These are phyloP conservation scores for Sceliomorpha sp. DNA, from an alignment of 2,888 invertebrate genomes.

Conservation along the genomic window DNA sequence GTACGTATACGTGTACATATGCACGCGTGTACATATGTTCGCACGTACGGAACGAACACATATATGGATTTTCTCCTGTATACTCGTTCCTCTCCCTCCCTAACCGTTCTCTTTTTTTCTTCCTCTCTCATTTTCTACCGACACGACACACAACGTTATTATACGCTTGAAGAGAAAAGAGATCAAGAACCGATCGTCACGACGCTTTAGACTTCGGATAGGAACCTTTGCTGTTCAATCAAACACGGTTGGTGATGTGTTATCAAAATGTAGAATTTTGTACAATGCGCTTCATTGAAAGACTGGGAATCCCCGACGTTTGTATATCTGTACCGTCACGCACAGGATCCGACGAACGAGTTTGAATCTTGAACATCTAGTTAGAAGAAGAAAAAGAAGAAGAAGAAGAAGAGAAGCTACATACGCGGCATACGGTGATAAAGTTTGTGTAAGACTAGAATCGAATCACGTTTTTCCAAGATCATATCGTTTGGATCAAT, in stretches of 20 bases:
- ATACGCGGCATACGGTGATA: too few species aligned
- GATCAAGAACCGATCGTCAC: slow-evolving; percentile 31
- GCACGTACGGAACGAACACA: neutral
- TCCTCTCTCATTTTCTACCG: slow-evolving; percentile 26
- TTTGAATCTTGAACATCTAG: neutral
- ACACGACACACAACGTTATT: slow-evolving; percentile 34
- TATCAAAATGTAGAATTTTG: slow-evolving; percentile 44
- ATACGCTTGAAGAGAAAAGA: slow-evolving; percentile 25
- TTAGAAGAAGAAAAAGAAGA: slow-evolving; percentile 3
- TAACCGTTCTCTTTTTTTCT: slow-evolving; percentile 16
- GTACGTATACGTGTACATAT: slow-evolving; percentile 8
- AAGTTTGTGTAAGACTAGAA: too few species aligned
- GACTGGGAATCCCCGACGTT: slow-evolving; percentile 36
- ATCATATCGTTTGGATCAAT: too few species aligned
- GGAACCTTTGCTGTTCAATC: slow-evolving; percentile 37
- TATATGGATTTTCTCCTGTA: slow-evolving; percentile 24
- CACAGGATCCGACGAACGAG: too few species aligned
- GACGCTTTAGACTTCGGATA: slow-evolving; percentile 30
- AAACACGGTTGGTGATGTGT: slow-evolving; percentile 44
- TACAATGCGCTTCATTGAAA: slow-evolving; percentile 42
- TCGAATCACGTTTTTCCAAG: too few species aligned
- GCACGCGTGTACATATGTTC: neutral
- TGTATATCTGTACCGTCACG: too few species aligned
- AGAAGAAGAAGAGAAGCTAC: too few species aligned
- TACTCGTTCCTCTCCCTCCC: slow-evolving; percentile 32